Base-by-base conservation (phyloP, 1,140 invertebrate species). In the Brachionus manjavacas region DNA sequence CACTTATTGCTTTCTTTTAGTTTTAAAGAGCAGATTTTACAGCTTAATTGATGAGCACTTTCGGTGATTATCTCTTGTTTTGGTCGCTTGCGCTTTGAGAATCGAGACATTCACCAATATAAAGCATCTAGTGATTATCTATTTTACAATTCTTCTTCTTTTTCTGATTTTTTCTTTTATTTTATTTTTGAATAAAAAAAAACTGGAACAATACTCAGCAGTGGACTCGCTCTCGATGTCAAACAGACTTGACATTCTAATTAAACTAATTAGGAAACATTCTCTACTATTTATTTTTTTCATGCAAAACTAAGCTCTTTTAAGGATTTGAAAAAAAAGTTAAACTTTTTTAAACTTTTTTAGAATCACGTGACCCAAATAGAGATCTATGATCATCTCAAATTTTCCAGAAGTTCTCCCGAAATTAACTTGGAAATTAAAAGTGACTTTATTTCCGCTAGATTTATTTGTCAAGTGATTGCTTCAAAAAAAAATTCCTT, bases 21-120 rank as follows among this genome's bases (percentile, higher is more conserved):
- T 68, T 41, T 72, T 72, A 72, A 72, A 72, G 68, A 72, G 68
- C 68, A 72, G 68, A 41, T 72, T 72, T 72, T 72, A 39, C 39
- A 16, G n/a, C 31, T 39, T 72, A 41, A 39, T 39, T 20, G 35
- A 39, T 72, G 68, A 72, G 68, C 68, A 72, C 31, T 72, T 46
- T 72, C 52, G 20, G 52, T 60, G 52, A 60, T 60, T 60, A 60
- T 60, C 52, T 60, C n/a, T 60, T 60, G 16, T 60, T 60, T 25
- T 8, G 25, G 52, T 60, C 52, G 52, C 52, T 60, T 60, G 8
- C 8, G 2, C 52, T 60, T 60, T 23, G 16, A 60, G 16, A 60
- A 60, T 60, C 52, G 52, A 4, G 2, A 2, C 9, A 7, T 60
- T 60, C n/a, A 9, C 20, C 8, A 6, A 60, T 60, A 60, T 20